phyloP scores from a whole-genome alignment of 2,113 vertebrate genomes.

The Tricholaema leucomelas region DNA sequence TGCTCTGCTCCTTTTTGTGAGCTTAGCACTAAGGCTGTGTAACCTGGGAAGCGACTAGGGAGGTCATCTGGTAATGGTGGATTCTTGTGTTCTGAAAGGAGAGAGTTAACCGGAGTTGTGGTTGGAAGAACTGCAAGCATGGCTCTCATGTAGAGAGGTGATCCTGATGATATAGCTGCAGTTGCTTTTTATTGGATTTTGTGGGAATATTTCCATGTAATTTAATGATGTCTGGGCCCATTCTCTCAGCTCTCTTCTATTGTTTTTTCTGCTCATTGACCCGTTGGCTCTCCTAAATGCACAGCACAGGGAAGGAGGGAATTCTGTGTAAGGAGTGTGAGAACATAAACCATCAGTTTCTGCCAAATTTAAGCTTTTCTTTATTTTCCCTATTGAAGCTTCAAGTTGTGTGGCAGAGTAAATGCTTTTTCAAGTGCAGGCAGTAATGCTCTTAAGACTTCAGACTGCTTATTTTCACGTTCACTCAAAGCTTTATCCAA shows the following conservation, averaged over 20 bases:
- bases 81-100: neutral
- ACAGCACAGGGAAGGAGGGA: neutral
- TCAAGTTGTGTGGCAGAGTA: neutral
- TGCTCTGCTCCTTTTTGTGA: neutral
- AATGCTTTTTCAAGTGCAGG: slow-evolving; percentile 43
- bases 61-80: neutral
- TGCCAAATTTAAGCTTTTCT: slow-evolving; percentile 46
- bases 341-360: slow-evolving; percentile 24
- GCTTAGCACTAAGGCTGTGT: neutral
- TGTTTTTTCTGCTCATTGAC: slow-evolving; percentile 39
- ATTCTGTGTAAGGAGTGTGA: slow-evolving; percentile 26
- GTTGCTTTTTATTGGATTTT: neutral
- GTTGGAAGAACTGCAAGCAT: neutral
- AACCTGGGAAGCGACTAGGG: neutral
- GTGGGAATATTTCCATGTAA: slow-evolving; percentile 15
- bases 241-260: slow-evolving; percentile 17
- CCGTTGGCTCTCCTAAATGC: neutral
- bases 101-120: neutral
- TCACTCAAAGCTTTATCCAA: neutral
- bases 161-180: neutral
- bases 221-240: neutral
- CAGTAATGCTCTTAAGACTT: neutral
- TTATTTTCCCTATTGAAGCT: slow-evolving; percentile 11
- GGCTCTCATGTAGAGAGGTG: neutral
- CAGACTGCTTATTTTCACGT: neutral